phyloP scores from a whole-genome alignment of 53 echinoderm and acorn worm species.

The Temnopleurus reevesii region DNA sequence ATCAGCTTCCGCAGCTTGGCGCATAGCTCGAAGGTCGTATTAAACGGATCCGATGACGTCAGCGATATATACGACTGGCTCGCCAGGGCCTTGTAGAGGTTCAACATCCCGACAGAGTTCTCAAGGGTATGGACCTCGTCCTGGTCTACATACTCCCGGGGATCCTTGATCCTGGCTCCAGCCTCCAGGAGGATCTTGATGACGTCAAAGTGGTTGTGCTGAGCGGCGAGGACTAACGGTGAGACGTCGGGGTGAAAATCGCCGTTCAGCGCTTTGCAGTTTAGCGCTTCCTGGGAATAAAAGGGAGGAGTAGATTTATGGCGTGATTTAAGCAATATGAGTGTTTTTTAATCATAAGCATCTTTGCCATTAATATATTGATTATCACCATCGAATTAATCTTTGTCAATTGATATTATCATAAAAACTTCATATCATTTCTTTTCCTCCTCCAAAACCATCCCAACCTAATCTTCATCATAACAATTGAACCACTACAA shows the following conservation, averaged over 20 bases:
- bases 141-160: slow-evolving; percentile 76
- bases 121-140: slow-evolving; percentile 88
- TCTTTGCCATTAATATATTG: too few relatives aligned
- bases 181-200: slow-evolving; percentile 88
- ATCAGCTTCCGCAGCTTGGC: slow-evolving; percentile 85
- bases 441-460: not conserved
- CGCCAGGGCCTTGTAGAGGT: slow-evolving; percentile 88
- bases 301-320: not conserved
- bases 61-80: slow-evolving; percentile 95
- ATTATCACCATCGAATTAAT: not conserved
- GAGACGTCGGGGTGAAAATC: slow-evolving; percentile 98
- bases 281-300: slow-evolving; percentile 74
- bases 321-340: not conserved
- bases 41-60: slow-evolving; percentile 91
- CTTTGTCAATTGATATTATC: not conserved
- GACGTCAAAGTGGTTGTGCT: slow-evolving; percentile 94
- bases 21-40: slow-evolving; percentile 94
- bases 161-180: slow-evolving; percentile 91
- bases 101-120: slow-evolving; percentile 96
- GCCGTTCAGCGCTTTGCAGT: slow-evolving; percentile 89
- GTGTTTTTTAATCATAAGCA: not conserved
- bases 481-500: not conserved
- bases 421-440: not conserved
- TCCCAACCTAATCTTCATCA: not conserved
- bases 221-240: slow-evolving; percentile 90